Conservation (phyloP, 2,888 invertebrate species). For the Chrysolina americana region DNA sequence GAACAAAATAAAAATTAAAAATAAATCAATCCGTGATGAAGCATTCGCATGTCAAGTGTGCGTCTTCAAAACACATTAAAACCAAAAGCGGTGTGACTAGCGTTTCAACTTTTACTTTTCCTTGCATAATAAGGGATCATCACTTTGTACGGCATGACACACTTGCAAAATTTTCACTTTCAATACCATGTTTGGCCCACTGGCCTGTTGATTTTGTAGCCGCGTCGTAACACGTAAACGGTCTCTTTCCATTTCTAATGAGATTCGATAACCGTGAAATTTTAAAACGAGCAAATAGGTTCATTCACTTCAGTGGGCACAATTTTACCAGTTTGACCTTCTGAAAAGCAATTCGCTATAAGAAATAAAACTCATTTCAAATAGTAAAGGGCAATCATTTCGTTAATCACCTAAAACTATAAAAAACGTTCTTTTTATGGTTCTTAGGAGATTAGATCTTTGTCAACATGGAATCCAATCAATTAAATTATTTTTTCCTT, state of each 20-base stretch:
- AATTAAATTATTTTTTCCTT: background rate
- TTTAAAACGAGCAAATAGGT: slow-evolving; percentile 10
- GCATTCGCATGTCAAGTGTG: background rate
- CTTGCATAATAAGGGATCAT: slow-evolving; percentile 36
- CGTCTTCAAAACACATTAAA: slow-evolving; percentile 12
- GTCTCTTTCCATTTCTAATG: background rate
- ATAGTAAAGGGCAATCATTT: background rate
- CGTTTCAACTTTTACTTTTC: slow-evolving; percentile 40
- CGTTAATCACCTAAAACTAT: too few species aligned
- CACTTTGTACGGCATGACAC: slow-evolving; percentile 41
- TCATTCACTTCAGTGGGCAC: background rate
- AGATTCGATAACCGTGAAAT: slow-evolving; percentile 20
- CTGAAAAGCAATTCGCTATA: background rate
- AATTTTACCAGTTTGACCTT: background rate
- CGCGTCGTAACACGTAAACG: slow-evolving; percentile 5
- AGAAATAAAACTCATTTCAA: background rate
- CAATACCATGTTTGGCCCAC: slow-evolving; percentile 44
- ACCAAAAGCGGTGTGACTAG: slow-evolving; percentile 19
- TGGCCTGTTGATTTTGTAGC: slow-evolving; percentile 35
- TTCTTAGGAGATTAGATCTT: background rate
- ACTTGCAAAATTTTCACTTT: slow-evolving; percentile 47
- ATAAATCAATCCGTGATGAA: background rate
- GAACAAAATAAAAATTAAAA: too few species aligned
- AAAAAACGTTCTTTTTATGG: background rate
- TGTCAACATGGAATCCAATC: background rate